A percentile compares a stretch with the other conserved stretches of the same genome.
phyloP scores from a whole-genome alignment of 2,797 vertebrate species.

The Adrianichthys oophorus region DNA sequence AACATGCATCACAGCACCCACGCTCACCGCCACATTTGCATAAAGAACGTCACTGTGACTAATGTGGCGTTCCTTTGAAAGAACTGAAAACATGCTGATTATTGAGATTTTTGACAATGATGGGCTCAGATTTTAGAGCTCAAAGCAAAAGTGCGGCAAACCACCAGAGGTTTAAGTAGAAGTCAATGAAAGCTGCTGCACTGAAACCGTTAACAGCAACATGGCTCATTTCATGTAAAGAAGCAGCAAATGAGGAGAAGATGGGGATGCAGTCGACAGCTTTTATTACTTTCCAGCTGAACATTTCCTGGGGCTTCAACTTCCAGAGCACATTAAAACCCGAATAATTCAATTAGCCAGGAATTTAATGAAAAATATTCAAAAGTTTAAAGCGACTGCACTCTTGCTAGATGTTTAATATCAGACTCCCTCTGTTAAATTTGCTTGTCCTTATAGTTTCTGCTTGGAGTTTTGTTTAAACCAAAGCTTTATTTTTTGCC shows the following conservation, averaged over 20 bases:
- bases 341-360: slow-evolving; percentile 16
- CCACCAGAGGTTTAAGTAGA: not conserved
- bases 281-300: slow-evolving; percentile 12
- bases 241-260: slow-evolving; percentile 8
- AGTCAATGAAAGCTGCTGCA: slow-evolving; percentile 1
- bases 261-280: slow-evolving; percentile 13
- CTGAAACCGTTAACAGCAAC: slow-evolving; percentile 1
- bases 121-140: not conserved
- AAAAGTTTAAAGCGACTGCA: slow-evolving; percentile 1
- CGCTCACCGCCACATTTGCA: not conserved
- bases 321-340: slow-evolving; percentile 13
- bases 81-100: not conserved
- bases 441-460: not conserved
- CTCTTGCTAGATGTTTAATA: not conserved
- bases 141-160: not conserved
- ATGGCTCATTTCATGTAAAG: slow-evolving; percentile 6
- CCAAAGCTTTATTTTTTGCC: slow-evolving; percentile 5
- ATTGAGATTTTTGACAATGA: not conserved
- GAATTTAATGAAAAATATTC: slow-evolving; percentile 12
- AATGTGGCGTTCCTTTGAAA: slow-evolving; percentile 3
- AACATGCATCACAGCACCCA: not conserved
- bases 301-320: slow-evolving; percentile 26
- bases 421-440: not conserved
- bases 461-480: not conserved
- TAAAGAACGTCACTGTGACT: not conserved